Conservation (phyloP, 1,140 invertebrate species). For the Tetragonula clypearis region DNA sequence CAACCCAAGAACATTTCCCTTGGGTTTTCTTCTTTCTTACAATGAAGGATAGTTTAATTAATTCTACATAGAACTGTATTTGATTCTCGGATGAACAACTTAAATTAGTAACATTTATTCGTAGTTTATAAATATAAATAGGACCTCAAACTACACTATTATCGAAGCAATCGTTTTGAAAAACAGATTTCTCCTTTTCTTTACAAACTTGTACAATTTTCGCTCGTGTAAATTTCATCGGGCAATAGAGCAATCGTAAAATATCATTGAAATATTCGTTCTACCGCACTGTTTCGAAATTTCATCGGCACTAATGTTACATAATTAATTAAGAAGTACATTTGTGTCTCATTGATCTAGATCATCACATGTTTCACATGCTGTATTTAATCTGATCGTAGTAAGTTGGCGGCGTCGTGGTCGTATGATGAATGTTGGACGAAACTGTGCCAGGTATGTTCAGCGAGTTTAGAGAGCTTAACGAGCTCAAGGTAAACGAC, state of each 20-base stretch:
- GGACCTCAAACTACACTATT: not conserved
- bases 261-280: not conserved
- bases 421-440: conserved; percentile 68
- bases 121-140: conserved; percentile 70
- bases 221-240: not conserved
- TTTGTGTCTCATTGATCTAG: not conserved
- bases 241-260: not conserved
- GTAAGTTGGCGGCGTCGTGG: conserved; percentile 67
- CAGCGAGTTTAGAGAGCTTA: conserved; percentile 72
- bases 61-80: conserved; percentile 54
- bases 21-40: conserved; percentile 19
- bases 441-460: conserved; percentile 69
- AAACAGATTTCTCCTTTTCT: not conserved
- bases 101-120: conserved; percentile 69
- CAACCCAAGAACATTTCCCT: not conserved
- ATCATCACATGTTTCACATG: conserved; percentile 70
- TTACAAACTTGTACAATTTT: conserved; percentile 22
- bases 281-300: not conserved
- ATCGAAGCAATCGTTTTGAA: not conserved
- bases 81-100: conserved; percentile 45
- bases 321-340: conserved; percentile 7
- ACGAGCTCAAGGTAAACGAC: conserved; percentile 71
- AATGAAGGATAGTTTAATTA: conserved; percentile 58
- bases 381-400: conserved; percentile 79
- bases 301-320: not conserved